Evolutionary conservation across 1,140 invertebrate genomes (phyloP), one percentile per base, ranked within the genome.

Genomic region (Meloidogyne chitwoodi): DNA sequence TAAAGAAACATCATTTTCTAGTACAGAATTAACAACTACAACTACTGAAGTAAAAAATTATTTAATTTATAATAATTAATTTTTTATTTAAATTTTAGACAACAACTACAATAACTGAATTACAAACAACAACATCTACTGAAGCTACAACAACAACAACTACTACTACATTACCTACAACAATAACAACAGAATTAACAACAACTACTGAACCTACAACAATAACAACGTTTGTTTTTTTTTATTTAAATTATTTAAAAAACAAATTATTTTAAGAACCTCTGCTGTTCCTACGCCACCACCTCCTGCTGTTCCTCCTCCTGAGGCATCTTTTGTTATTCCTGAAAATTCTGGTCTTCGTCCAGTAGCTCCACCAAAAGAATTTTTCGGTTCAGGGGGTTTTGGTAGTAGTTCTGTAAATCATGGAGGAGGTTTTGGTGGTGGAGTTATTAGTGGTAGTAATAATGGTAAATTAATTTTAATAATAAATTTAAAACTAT

Each of bases 331-430:
- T 29, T 67, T 86, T 69, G 75, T 84, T 12, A 86, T 86, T 64
- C 85, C 85, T 38, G 83, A 84, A 66, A 86, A 86, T 73, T 87
- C 85, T 26, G 85, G 85, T 44, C 80, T 86, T 16, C 76, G 85
- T 27, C 84, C 85, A 26, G 85, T 85, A 27, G 68, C 82, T 4
- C 85, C 85, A 38, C 85, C 85, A 19, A 81, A 77, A 72, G 85
- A 86, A 71, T 85, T 87, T 66, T 48, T 56, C 11, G 81, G 80
- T 24, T 63, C 77, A 27, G 83, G 81, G 41, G 83, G 81, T 48
- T 84, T 84, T 61, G 82, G 81, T 31, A 77, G 81, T n/a, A 70
- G 81, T 56, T 26, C 38, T n/a, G 81, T 68, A n/a, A 29, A 19
- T 26, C 61, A 67, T 22, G 79, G 83, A 61, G 80, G 48, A 66